Base-by-base conservation (phyloP, 1,140 invertebrate genomes). In the Platyscapa corneri region DNA sequence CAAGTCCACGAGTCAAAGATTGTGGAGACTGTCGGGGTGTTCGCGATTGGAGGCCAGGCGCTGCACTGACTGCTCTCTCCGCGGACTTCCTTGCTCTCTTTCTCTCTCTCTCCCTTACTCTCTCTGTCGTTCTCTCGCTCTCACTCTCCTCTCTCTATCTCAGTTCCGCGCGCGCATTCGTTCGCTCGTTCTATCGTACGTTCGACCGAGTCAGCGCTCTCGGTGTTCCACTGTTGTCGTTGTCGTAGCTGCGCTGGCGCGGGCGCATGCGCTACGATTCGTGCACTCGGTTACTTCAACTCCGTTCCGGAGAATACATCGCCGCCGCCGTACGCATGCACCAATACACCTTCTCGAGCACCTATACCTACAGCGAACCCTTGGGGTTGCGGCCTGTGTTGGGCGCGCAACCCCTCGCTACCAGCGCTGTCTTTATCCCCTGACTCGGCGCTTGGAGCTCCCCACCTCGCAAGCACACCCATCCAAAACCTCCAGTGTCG, bases 21-120 rank as follows among this genome's bases (percentile, higher is more conserved):
- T n/a, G 74, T n/a, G 49, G 53, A 32, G 32, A 65, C 37, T 53
- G 72, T 53, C 60, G 60, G 83, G 76, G 79, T 89, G 90, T 89
- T 90, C 89, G 89, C 90, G 89, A 87, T 89, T 88, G 89, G 88
- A 90, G 89, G 90, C 90, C 90, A 90, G 90, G 89, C 90, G 91
- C 90, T 93, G 90, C 91, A 93, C 92, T 93, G 92, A 91, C 90
- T 89, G 90, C 88, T 49, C 42, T 83, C 86, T 86, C 88, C 78
- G 86, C 90, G 91, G 92, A 74, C 10, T 75, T 82, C 23, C 87
- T 87, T 79, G 53, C 80, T 74, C 79, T 74, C 74, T 78, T 74
- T 83, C 77, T 74, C 84, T 86, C 79, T 67, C 67, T 53, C 67
- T 30, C 76, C 32, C 72, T n/a, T n/a, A n/a, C n/a, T n/a, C n/a